These are phyloP conservation scores for Mellilla xanthometata DNA, from an alignment of 2,888 invertebrate species.

Conservation along the genomic window DNA sequence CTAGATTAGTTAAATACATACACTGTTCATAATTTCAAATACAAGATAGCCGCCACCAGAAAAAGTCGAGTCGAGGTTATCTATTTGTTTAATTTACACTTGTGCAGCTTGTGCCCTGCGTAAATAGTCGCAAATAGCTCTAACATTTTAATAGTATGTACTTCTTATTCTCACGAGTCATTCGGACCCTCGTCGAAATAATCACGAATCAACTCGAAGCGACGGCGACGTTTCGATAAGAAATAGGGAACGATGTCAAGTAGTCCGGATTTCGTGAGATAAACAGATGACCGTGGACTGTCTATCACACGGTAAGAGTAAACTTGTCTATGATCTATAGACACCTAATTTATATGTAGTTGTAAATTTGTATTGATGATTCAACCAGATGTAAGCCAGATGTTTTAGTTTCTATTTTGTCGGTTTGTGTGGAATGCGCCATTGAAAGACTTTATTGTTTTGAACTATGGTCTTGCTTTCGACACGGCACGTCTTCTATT, in stretches of 20 bases:
- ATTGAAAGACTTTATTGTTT: constrained; percentile 26
- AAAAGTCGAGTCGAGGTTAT: too few species aligned
- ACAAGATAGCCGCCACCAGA: too few species aligned
- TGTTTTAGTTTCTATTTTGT: constrained; percentile 12
- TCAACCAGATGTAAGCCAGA: constrained; percentile 25
- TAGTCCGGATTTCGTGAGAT: constrained; percentile 12
- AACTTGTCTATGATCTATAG: not conserved
- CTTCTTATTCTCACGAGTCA: constrained; percentile 4
- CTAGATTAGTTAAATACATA: too few species aligned
- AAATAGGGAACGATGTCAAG: constrained; percentile 20
- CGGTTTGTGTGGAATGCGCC: not conserved
- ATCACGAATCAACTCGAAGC: constrained; percentile 13
- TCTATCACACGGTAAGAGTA: constrained; percentile 14
- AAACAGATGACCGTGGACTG: constrained; percentile 17
- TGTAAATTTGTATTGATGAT: constrained; percentile 1
- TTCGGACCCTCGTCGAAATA: constrained; percentile 21
- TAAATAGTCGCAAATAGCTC: too few species aligned
- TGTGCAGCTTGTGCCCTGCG: too few species aligned
- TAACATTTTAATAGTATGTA: too few species aligned
- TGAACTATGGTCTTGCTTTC: constrained; percentile 13
- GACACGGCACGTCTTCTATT: constrained; percentile 6
- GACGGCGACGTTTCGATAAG: constrained; percentile 24
- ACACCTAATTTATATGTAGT: too few species aligned
- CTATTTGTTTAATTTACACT: too few species aligned
- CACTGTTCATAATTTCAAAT: too few species aligned